Percentiles rank a stretch among this genome's conserved stretches.
These are phyloP conservation scores for Pheucticus melanocephalus DNA, from an alignment of 2,113 vertebrate genomes.

Conservation along the genomic window DNA sequence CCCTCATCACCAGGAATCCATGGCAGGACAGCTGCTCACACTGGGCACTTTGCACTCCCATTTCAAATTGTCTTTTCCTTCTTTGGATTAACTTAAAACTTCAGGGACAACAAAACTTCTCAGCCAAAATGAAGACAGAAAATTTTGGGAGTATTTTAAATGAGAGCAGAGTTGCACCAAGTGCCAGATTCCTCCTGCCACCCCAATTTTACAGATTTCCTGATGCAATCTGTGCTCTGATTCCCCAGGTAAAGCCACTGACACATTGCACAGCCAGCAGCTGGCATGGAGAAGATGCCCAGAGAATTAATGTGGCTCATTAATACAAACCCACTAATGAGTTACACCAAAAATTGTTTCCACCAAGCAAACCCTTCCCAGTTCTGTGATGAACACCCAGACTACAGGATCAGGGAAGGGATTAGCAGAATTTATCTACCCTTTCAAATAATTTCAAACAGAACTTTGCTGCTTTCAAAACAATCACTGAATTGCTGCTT, in stretches of 20 bases:
- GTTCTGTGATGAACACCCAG: not conserved
- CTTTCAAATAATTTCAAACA: not conserved
- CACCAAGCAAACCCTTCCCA: not conserved
- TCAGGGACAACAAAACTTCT: not conserved
- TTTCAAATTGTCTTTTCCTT: slow-evolving; percentile 37
- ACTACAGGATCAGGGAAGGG: not conserved
- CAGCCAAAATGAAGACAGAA: not conserved
- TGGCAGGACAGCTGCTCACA: slow-evolving; percentile 59
- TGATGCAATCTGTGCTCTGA: not conserved
- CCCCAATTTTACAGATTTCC: not conserved
- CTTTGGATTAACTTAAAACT: slow-evolving; percentile 53
- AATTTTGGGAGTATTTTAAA: not conserved
- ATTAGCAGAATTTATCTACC: not conserved
- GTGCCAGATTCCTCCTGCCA: not conserved
- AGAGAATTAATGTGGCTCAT: not conserved
- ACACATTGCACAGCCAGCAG: not conserved
- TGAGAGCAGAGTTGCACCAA: not conserved
- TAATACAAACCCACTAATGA: not conserved
- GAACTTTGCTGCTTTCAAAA: not conserved
- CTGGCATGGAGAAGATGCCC: not conserved
- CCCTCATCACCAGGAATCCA: slow-evolving; percentile 30
- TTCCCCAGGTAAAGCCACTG: not conserved
- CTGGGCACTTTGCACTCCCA: slow-evolving; percentile 2
- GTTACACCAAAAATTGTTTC: not conserved
- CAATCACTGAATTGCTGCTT: not conserved